Conservation (phyloP, 1,140 invertebrate genomes). For the Vanessa tameamea region DNA sequence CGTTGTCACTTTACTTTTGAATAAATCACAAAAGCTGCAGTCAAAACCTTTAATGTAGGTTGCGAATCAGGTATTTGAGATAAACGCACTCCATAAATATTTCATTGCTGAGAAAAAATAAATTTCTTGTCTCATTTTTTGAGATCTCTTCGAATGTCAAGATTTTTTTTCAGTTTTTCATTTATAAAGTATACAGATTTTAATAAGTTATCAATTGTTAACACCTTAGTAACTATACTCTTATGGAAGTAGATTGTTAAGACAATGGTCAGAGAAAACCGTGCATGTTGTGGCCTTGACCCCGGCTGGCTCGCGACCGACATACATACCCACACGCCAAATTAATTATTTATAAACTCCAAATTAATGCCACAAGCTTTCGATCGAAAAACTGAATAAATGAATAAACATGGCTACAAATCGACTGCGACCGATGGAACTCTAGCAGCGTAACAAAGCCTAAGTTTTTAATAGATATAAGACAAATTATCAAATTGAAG, state of each 20-base stretch:
- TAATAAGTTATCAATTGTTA: not conserved
- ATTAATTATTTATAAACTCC: slow-evolving; percentile 72
- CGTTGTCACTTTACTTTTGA: slow-evolving; percentile 31
- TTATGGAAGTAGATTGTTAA: not conserved
- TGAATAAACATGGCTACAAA: slow-evolving; percentile 68
- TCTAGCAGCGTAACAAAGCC: slow-evolving; percentile 32
- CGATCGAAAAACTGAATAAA: slow-evolving; percentile 63
- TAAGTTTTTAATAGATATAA: slow-evolving; percentile 31
- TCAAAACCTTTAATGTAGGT: slow-evolving; percentile 25
- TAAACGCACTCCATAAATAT: slow-evolving; percentile 29
- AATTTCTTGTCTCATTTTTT: not conserved
- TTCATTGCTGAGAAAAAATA: slow-evolving; percentile 21
- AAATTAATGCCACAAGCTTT: slow-evolving; percentile 65
- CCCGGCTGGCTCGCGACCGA: slow-evolving; percentile 48
- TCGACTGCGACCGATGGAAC: slow-evolving; percentile 44
- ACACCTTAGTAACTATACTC: not conserved
- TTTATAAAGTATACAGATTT: not conserved
- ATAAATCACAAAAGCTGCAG: slow-evolving; percentile 30
- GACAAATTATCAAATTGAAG: not conserved
- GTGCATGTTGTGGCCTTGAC: slow-evolving; percentile 58
- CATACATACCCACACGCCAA: slow-evolving; percentile 45
- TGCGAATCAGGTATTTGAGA: slow-evolving; percentile 30
- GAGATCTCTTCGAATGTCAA: too few relatives aligned
- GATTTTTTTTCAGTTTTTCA: too few relatives aligned
- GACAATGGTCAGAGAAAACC: slow-evolving; percentile 30